Evolutionary conservation across 2,797 vertebrate species (phyloP), one percentile per base, ranked within the genome.

Genomic region (Coregonus suidteri): DNA sequence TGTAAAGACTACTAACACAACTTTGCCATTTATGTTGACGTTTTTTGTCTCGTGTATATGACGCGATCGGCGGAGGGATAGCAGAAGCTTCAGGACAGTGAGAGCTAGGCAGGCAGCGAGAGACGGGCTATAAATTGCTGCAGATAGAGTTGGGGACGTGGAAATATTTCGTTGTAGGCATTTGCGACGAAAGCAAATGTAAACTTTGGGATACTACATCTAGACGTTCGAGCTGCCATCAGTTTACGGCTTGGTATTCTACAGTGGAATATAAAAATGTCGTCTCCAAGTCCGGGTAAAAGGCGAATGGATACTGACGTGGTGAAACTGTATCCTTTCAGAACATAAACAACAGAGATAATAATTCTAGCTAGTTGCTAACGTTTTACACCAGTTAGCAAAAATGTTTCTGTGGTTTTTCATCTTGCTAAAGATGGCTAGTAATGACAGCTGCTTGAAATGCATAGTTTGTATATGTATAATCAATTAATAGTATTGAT

Each of bases 221-320:
- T 91, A 89, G 93, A 84, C 90, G 88, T 90, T 87, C 86, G 79
- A 81, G 87, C 78, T 83, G 88, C 86, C 86, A 82, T 90, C 89
- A 84, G 87, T 90, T 88, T 80, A 83, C 85, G 89, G 77, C 72
- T 82, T 82, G 88, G 89, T 84, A 88, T 86, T 91, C 89, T 91
- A 85, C 89, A 84, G 90, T 87, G 91, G 91, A 34, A 92, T 87
- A 91, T 83, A 87, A 93, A 93, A 92, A 97, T 98, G 96, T 98
- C 97, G 94, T 98, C 97, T 95, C 97, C 97, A 91, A 97, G 96
- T 94, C 97, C 97, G 91, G 97, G 96, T 91, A 98, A 98, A 93
- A 95, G 97, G 94, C 96, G 97, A 94, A 98, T 98, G 97, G 97
- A 98, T 93, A 98, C 97, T 93, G 97, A 98, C 91, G 97, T 98